Evolutionary conservation across 2,888 invertebrate species (phyloP), one percentile per base, ranked within the genome.

Genomic region (Synanthedon tipuliformis): DNA sequence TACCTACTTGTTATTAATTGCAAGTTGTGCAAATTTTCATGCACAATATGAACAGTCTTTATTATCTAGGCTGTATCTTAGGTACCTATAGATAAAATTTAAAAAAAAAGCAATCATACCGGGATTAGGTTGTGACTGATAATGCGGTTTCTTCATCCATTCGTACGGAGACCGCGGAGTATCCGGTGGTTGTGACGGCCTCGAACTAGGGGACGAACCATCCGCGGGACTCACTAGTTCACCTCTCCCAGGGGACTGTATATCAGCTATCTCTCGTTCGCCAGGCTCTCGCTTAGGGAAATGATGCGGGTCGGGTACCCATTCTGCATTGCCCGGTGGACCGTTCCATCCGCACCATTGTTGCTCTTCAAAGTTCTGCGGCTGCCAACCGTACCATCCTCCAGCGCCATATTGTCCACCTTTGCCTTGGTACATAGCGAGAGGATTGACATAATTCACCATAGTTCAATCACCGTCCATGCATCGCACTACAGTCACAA

Each of bases 121-220:
- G 83, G 95, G 94, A 79, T 93, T 94, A 3, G 94, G 94, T 71
- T 94, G 94, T 59, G 90, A 91, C 69, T 94, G 94, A 78, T 95
- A 95, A 52, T 94, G 92, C 0, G 94, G 93, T 76, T 95, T 95
- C 79, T 94, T 96, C 92, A 97, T 96, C 96, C 96, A 97, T 66
- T 95, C 95, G 75, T 92, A 96, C 0, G 95, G 95, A 60, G 94
- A 94, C 49, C 95, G 90, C 16, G 92, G 91, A 34, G 93, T 93
- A 45, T 92, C 89, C 50, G 94, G 92, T 66, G 92, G 75, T 73
- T 88, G 75, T 63, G 85, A 71, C 58, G 84, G 76, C 72, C 83
- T 69, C 3, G 89, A 88, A 1, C 88, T 78, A 1, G 89, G 82
- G 45, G 45, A 45, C 0, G 89, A 89, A 3, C 88, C 77, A 55